Evolutionary conservation across 2,113 vertebrate genomes (phyloP), one percentile per base, ranked within the genome.

Genomic region (Aspidoscelis tigris): DNA sequence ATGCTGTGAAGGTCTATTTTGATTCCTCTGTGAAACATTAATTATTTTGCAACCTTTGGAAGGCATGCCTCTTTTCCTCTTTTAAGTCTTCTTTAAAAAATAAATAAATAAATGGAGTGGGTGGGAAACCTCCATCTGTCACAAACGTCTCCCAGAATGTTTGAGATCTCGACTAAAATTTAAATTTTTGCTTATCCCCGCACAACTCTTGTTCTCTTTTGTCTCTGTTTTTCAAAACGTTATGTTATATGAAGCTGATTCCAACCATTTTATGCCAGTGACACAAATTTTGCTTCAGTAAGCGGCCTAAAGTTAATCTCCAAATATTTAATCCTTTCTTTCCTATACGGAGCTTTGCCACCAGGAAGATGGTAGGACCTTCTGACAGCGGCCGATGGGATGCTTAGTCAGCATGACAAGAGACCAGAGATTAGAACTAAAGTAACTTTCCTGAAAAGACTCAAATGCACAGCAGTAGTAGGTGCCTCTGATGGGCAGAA

Each of bases 1-100:
- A 33, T 1, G 12, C 82, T 72, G 80, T 21, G 72, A 61, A 85
- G 78, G 79, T 87, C 86, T 33, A 70, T 65, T n/a, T 84, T 87
- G 86, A 84, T 78, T 50, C 74, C 84, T 66, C 75, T 44, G 6
- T 24, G 71, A 10, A 20, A 81, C 81, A 66, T 53, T 81, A 81
- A 58, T 47, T 61, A 78, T 33, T 85, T 73, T 65, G 70, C 55
- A 81, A 44, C 8, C 65, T 75, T 85, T 84, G 71, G 20, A 74
- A 61, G 78, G 50, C 1, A 50, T 73, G 44, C 53, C 12, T 72
- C 85, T 76, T 26, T 68, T 74, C 87, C 82, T 83, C 50, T 7
- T 61, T 61, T 18, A 16, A 41, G 69, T 81, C 80, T 55, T 78
- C 10, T 69, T 69, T 43, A 1, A 43, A 53, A 84, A 79, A 75